Conservation (phyloP, 1,140 invertebrate species). For the Paracyclopina nana region DNA sequence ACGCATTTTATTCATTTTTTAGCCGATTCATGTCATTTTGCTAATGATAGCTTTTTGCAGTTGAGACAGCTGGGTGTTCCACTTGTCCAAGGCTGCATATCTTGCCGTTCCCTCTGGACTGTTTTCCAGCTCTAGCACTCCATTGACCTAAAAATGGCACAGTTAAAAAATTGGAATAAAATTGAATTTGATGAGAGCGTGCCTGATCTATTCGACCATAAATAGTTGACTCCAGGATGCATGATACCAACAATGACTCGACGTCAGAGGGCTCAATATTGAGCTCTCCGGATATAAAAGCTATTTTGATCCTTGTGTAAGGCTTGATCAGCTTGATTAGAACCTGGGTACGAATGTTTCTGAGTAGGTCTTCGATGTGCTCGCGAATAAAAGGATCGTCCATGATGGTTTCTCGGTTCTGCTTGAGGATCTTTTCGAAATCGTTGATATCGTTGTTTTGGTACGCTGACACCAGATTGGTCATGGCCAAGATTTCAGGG, state of each 20-base stretch:
- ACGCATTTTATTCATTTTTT: no score
- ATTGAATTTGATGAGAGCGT: not conserved
- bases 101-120: constrained; percentile 57
- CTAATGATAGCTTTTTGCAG: constrained; percentile 67
- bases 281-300: constrained; percentile 90
- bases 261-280: constrained; percentile 93
- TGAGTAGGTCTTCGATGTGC: constrained; percentile 88
- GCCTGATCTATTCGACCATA: constrained; percentile 81
- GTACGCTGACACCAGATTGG: constrained; percentile 92
- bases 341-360: constrained; percentile 94
- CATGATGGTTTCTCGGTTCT: constrained; percentile 93
- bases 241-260: constrained; percentile 90
- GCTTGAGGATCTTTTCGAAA: constrained; percentile 88
- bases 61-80: constrained; percentile 71
- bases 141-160: constrained; percentile 41
- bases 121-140: constrained; percentile 71
- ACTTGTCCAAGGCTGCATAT: constrained; percentile 85
- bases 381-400: constrained; percentile 97
- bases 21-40: constrained; percentile 25
- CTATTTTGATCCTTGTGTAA: constrained; percentile 93
- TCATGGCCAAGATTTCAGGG: constrained; percentile 98
- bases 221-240: constrained; percentile 96
- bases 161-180: constrained; percentile 12
- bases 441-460: constrained; percentile 98
- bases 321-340: constrained; percentile 93